Base-by-base conservation (phyloP, 2,113 vertebrate genomes). In the Orientallactaga bullata region DNA sequence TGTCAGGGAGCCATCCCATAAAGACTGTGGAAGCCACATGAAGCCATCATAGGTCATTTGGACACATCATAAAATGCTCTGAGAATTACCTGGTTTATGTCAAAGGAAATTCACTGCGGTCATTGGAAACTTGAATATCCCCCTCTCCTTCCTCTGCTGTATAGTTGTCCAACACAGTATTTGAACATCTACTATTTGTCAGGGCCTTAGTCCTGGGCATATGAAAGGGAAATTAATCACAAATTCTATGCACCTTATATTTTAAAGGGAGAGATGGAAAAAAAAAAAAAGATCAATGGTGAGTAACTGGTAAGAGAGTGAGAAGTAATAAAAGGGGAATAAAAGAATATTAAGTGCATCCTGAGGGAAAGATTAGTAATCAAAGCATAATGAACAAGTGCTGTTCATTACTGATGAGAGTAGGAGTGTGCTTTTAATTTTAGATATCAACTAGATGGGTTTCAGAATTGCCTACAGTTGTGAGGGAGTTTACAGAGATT, bases 121-220 rank as follows among this genome's bases (percentile, higher is more conserved):
- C 51, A 6, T 68, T 78, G 16, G 82, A 73, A 93, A 63, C 7
- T 47, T 8, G 85, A 2, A 61, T 11, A 47, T 66, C 6, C n/a
- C n/a, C n/a, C n/a, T n/a, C n/a, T n/a, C n/a, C 1, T 18, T 16
- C 1, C 28, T 15, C 13, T 4, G 28, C 0, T 4, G 24, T n/a
- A 90, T 69, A 35, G 21, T n/a, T 16, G 69, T 39, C 80, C 42
- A n/a, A 11, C 20, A 39, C 21, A 81, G 26, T 65, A 80, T 84
- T 88, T 20, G 42, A 60, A 13, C 15, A 39, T 58, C 66, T 60
- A 0, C 21, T 35, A 2, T 60, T 85, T 88, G 18, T 15, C 21
- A 87, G 16, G 24, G 3, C 30, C 17, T n/a, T 90, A 68, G 12
- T 39, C 21, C 23, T 89, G 18, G 5, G 6, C 0, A 35, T 77